Percentiles rank a stretch among this genome's conserved stretches.
Conservation (phyloP, 2,888 invertebrate genomes). For the Chirona hameri region DNA sequence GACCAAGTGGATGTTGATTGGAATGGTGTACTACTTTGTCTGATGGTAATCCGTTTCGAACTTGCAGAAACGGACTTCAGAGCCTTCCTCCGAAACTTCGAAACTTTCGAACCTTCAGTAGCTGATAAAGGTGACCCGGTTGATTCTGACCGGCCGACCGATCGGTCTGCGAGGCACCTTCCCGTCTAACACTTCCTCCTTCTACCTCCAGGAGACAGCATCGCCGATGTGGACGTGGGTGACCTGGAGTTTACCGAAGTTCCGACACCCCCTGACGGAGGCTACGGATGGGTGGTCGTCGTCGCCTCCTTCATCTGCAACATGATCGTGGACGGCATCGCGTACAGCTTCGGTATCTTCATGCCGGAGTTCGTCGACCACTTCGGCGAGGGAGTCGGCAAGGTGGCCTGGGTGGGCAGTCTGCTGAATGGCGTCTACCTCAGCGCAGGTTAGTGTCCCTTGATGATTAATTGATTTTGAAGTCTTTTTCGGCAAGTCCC, state of each 20-base stretch:
- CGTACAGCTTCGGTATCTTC: constrained; percentile 97
- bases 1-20: no score
- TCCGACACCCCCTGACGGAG: constrained; percentile 74
- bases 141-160: no score
- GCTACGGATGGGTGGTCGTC: constrained; percentile 75
- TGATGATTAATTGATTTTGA: no score
- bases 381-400: constrained; percentile 81
- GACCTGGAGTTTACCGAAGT: constrained; percentile 52
- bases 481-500: no score
- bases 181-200: no score
- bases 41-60: no score
- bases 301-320: constrained; percentile 96
- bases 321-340: constrained; percentile 96
- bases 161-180: no score
- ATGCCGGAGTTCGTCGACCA: constrained; percentile 71
- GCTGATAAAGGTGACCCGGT: no score
- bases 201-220: background rate
- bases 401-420: constrained; percentile 90
- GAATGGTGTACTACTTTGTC: no score
- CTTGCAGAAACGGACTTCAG: no score
- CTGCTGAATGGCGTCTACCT: constrained; percentile 93
- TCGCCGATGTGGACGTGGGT: background rate
- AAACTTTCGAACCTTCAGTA: no score
- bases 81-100: no score
- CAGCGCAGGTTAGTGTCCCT: constrained; percentile 66